Base-by-base conservation (phyloP, 2,797 vertebrate species). In the Semotilus atromaculatus region DNA sequence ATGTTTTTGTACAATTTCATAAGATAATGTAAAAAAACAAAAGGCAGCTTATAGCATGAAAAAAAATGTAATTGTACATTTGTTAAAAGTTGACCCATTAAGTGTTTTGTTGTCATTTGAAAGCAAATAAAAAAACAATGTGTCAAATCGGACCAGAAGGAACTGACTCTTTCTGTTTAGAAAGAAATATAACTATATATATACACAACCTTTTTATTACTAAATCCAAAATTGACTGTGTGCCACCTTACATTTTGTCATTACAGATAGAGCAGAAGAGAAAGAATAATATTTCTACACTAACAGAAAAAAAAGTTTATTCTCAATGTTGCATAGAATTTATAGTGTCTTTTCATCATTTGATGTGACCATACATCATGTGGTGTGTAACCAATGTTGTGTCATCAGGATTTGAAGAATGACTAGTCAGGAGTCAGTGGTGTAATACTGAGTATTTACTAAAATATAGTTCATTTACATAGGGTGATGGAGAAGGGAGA, bases 361-460 rank as follows among this genome's bases (percentile, higher is more conserved):
- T 71, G 10, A 26, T 31, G 1, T 31, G 34, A 45, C 11, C n/a
- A 18, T 53, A 5, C n/a, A 38, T 68, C 23, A 80, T n/a, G 45
- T n/a, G 31, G 18, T 31, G 18, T 31, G 16, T 18, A 72, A 34
- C 16, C 26, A 73, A 48, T 55, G 73, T n/a, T 2, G 21, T 14
- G 31, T 55, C 26, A 53, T 4, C 31, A 55, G 29, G 48, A 55
- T 36, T 75, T 14, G 13, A 38, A 36, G 1, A 75, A 55, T 3
- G 21, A 58, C 31, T 76, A 76, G 31, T 16, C 34, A 38, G 73
- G 51, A 76, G 72, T 3, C 73, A 76, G 11, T n/a, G 48, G 19
- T 74, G 53, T 13, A 76, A 38, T 36, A 18, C 13, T 36, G 48
- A 75, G 18, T n/a, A n/a, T 76, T 76, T 58, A 75, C 31, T 55